These are phyloP conservation scores for Myotis vivesi DNA, from an alignment of 2,797 vertebrate genomes.

Conservation along the genomic window DNA sequence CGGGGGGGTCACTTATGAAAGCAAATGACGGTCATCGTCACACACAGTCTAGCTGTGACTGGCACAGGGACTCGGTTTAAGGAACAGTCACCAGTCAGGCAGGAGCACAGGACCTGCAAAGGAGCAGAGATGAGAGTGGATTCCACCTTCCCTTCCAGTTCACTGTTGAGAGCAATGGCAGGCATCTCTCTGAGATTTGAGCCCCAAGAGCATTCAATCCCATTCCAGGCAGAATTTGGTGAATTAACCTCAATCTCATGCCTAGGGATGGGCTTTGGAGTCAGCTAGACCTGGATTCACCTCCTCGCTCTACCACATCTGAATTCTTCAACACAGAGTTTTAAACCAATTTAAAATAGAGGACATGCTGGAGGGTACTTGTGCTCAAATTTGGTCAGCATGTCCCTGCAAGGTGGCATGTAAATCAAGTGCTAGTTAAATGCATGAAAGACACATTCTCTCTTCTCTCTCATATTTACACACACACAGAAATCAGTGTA, in stretches of 20 bases:
- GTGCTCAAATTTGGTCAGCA: background rate
- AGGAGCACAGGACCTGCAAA: background rate
- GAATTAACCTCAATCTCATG: background rate
- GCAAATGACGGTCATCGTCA: background rate
- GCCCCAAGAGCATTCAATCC: background rate
- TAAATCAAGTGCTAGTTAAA: background rate
- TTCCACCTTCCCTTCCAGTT: background rate
- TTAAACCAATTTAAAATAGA: background rate
- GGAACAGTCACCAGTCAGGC: background rate
- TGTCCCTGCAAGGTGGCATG: background rate
- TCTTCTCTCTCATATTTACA: background rate
- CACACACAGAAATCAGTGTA: background rate
- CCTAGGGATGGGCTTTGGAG: background rate
- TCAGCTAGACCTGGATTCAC: background rate
- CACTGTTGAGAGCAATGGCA: background rate
- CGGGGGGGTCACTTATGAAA: background rate
- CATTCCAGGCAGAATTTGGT: background rate
- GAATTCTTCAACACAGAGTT: background rate
- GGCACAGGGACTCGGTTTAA: background rate
- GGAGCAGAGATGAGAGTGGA: background rate
- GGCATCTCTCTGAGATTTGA: background rate
- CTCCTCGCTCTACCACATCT: background rate
- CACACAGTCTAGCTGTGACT: background rate
- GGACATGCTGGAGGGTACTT: background rate
- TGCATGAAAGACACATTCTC: background rate